Conservation (phyloP, 1,140 invertebrate species). For the Agrypnia vestita region DNA sequence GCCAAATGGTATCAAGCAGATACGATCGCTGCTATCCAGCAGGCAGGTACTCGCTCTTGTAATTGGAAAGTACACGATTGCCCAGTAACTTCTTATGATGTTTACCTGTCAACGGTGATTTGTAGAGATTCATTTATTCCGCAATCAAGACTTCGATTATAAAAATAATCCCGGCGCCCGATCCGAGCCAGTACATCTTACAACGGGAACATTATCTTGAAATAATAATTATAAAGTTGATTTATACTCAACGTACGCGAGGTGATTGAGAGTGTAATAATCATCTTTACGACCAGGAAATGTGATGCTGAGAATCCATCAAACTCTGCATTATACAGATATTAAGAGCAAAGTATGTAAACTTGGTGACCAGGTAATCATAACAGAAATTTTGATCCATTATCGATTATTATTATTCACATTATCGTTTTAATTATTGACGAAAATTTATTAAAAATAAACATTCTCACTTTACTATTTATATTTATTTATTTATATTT, state of each 20-base stretch:
- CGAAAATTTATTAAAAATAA: no score
- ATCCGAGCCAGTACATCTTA: slow-evolving; percentile 18
- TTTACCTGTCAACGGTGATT: slow-evolving; percentile 33
- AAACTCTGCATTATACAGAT: not conserved
- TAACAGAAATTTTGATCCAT: no score
- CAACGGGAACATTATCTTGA: slow-evolving; percentile 4
- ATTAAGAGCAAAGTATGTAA: no score
- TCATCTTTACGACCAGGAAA: slow-evolving; percentile 28
- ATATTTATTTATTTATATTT: no score
- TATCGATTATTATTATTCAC: no score
- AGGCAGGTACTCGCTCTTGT: no score
- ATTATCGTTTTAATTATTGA: no score
- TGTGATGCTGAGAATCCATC: not conserved
- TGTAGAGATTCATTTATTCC: slow-evolving; percentile 32
- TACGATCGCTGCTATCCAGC: no score
- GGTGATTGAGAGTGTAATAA: slow-evolving; percentile 14
- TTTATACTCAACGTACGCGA: slow-evolving; percentile 1
- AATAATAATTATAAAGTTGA: slow-evolving; percentile 36
- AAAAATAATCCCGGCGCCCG: slow-evolving; percentile 16
- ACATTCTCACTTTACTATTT: no score
- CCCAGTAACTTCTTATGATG: slow-evolving; percentile 7
- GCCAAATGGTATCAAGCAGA: no score
- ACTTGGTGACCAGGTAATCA: no score
- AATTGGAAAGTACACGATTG: slow-evolving; percentile 8
- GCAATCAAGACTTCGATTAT: slow-evolving; percentile 39